These are phyloP conservation scores for Zhuqinia jingwanae DNA, from an alignment of 2,888 invertebrate species.

Conservation along the genomic window DNA sequence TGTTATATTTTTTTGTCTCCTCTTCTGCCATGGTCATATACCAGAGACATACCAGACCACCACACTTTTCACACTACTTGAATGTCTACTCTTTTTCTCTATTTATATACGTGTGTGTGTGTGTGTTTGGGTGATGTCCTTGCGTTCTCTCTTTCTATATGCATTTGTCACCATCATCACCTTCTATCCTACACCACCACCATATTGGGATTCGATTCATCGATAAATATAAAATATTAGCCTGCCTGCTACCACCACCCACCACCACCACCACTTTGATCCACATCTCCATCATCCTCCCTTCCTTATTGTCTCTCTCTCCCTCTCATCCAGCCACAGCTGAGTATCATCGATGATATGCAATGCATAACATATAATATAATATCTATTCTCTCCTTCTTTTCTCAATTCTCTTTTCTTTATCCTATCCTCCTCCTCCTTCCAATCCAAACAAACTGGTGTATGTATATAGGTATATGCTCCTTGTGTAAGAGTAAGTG, in stretches of 20 bases:
- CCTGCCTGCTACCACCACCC: neutral
- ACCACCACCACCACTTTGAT: constrained; percentile 34
- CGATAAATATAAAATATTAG: constrained; percentile 40
- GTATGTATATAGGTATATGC: neutral
- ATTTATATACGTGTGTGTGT: no score
- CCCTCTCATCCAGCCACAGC: no score
- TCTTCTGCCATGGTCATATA: no score
- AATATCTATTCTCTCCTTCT: neutral
- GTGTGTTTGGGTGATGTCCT: no score
- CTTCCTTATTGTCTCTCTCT: neutral
- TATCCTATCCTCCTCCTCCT: neutral
- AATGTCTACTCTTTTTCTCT: neutral
- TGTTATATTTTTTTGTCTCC: constrained; percentile 1
- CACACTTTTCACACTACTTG: constrained; percentile 10
- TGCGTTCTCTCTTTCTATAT: neutral
- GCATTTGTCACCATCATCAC: neutral
- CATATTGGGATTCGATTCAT: constrained; percentile 7
- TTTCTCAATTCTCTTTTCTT: neutral
- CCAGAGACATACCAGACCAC: no score
- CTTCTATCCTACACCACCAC: neutral
- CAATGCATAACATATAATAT: neutral
- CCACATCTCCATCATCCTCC: neutral
- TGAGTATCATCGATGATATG: neutral
- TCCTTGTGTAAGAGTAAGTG: neutral
- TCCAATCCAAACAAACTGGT: neutral